phyloP scores from a whole-genome alignment of 2,797 vertebrate genomes.

The Mus minutoides region DNA sequence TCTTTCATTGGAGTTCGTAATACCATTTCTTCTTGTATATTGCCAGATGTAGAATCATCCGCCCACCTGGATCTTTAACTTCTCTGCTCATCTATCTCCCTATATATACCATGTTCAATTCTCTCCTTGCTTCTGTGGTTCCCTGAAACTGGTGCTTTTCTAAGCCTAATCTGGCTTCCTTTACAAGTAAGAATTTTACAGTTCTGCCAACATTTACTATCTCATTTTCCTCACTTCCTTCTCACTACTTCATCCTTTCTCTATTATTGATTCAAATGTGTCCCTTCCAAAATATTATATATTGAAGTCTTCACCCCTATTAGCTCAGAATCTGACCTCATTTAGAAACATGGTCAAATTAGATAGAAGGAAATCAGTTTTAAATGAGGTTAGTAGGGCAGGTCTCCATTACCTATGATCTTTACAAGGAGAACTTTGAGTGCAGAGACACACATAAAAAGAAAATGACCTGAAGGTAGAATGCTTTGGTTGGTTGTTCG shows the following conservation, averaged over 20 bases:
- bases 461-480: background rate
- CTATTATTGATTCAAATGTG: background rate
- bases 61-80: background rate
- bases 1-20: background rate
- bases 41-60: background rate
- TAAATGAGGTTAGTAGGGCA: slow-evolving; percentile 26
- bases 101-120: background rate
- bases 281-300: background rate
- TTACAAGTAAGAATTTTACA: background rate
- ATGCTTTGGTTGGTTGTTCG: background rate
- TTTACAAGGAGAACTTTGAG: background rate
- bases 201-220: background rate
- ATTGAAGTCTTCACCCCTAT: background rate
- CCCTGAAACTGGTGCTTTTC: background rate
- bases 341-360: background rate
- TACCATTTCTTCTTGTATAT: background rate
- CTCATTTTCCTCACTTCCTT: background rate
- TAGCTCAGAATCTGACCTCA: slow-evolving; percentile 7
- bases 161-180: background rate
- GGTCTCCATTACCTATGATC: background rate
- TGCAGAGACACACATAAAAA: background rate
- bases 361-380: background rate
- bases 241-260: background rate
- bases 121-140: background rate
- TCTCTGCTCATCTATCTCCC: background rate